phyloP scores from a whole-genome alignment of 1,140 invertebrate species.

The Idris sp. region DNA sequence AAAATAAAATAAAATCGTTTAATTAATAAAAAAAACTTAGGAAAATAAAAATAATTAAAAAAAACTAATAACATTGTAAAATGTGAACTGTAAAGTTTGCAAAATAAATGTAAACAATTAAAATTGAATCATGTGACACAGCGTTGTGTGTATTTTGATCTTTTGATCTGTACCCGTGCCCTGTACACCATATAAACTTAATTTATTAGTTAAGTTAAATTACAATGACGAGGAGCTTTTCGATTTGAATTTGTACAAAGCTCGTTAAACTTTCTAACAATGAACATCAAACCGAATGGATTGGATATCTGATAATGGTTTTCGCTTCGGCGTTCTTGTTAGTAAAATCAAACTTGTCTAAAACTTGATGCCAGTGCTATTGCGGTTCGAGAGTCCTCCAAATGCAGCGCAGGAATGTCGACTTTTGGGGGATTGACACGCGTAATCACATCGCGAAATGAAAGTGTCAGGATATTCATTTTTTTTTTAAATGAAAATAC shows the following conservation, averaged over 20 bases:
- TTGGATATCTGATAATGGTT: slow-evolving; percentile 64
- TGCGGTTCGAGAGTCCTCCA: slow-evolving; percentile 59
- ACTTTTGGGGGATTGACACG: slow-evolving; percentile 56
- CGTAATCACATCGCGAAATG: slow-evolving; percentile 41
- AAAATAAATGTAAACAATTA: too few species aligned
- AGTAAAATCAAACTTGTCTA: slow-evolving; percentile 64
- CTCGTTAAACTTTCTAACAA: slow-evolving; percentile 63
- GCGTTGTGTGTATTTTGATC: too few species aligned
- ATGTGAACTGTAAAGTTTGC: too few species aligned
- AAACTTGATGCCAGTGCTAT: slow-evolving; percentile 58
- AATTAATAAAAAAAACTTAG: too few species aligned
- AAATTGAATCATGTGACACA: too few species aligned
- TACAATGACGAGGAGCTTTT: slow-evolving; percentile 54
- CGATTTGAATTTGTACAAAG: slow-evolving; percentile 62
- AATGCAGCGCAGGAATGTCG: slow-evolving; percentile 40
- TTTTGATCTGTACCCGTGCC: too few species aligned
- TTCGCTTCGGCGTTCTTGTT: slow-evolving; percentile 60
- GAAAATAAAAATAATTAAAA: too few species aligned
- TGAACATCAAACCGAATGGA: slow-evolving; percentile 60
- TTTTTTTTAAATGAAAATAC: too few species aligned
- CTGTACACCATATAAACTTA: slow-evolving; percentile 26
- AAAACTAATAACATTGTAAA: too few species aligned
- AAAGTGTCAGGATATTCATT: slow-evolving; percentile 35
- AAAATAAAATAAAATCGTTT: too few species aligned
- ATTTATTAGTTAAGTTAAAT: slow-evolving; percentile 58